These are phyloP conservation scores for Cebuella pygmaea DNA, from an alignment of 2,797 vertebrate species.

Conservation along the genomic window DNA sequence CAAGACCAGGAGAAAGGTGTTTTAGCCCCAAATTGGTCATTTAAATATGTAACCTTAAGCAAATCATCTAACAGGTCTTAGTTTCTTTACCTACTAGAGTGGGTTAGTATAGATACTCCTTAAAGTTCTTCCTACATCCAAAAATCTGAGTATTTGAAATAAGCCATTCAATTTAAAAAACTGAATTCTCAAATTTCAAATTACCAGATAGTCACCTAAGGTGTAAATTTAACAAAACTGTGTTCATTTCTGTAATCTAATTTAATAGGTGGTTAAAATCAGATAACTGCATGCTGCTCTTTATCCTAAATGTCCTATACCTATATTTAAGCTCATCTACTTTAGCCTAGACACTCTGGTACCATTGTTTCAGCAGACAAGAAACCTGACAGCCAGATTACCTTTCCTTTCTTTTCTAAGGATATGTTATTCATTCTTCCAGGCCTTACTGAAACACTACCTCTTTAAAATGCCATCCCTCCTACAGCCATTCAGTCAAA, in stretches of 20 bases:
- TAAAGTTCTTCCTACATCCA: slow-evolving; percentile 8
- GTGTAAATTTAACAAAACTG: slow-evolving; percentile 40
- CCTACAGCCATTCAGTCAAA: slow-evolving; percentile 72
- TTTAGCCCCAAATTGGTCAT: not conserved
- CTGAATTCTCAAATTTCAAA: slow-evolving; percentile 62
- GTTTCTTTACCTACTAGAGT: slow-evolving; percentile 1
- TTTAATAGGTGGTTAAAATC: slow-evolving; percentile 18
- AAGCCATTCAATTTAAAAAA: slow-evolving; percentile 42
- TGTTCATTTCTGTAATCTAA: slow-evolving; percentile 45
- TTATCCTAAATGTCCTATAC: slow-evolving; percentile 50
- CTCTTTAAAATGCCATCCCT: slow-evolving; percentile 71
- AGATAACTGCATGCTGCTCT: slow-evolving; percentile 47
- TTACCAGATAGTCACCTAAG: slow-evolving; percentile 35
- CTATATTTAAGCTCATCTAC: slow-evolving; percentile 67
- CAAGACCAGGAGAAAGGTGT: not conserved
- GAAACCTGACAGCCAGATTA: slow-evolving; percentile 68
- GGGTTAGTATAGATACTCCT: slow-evolving; percentile 39
- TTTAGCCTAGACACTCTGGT: slow-evolving; percentile 57
- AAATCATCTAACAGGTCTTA: slow-evolving; percentile 44
- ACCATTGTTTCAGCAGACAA: slow-evolving; percentile 56
- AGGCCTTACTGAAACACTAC: slow-evolving; percentile 52
- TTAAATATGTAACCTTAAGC: slow-evolving; percentile 10
- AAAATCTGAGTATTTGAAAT: slow-evolving; percentile 43
- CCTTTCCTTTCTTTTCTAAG: slow-evolving; percentile 61
- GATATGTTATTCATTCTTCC: slow-evolving; percentile 66